These are phyloP conservation scores for Lasioglossum baleicum DNA, from an alignment of 1,140 invertebrate genomes.

Conservation along the genomic window DNA sequence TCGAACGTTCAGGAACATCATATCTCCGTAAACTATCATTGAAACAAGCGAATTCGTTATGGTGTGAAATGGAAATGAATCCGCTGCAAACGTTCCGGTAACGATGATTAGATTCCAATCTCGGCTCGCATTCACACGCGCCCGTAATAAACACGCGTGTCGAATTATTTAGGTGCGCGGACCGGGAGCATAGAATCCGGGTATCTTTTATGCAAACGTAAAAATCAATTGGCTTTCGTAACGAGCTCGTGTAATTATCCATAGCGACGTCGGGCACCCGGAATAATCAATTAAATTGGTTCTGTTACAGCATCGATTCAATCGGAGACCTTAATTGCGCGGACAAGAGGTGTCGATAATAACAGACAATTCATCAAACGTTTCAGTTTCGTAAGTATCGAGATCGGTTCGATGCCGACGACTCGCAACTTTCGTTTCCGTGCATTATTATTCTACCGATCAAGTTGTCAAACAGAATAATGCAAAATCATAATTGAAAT, in stretches of 20 bases:
- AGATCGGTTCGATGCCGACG: no score
- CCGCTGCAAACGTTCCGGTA: neutral
- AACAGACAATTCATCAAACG: neutral
- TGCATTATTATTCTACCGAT: no score
- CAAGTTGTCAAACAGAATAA: no score
- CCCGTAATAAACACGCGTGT: slow-evolving; percentile 29
- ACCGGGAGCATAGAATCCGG: neutral
- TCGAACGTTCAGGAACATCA: no score
- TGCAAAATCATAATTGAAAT: no score
- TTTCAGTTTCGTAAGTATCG: neutral
- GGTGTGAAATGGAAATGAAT: no score
- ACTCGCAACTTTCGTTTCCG: no score
- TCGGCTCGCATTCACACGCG: slow-evolving; percentile 18
- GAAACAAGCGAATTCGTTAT: neutral
- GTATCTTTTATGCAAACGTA: neutral
- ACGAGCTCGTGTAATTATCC: neutral
- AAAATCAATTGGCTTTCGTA: slow-evolving; percentile 11
- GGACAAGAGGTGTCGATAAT: neutral
- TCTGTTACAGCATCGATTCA: neutral
- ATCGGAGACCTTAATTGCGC: neutral
- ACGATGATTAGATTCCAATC: slow-evolving; percentile 22
- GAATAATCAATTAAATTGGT: slow-evolving; percentile 14
- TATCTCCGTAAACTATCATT: no score
- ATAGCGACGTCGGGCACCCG: neutral
- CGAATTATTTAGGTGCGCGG: slow-evolving; percentile 8